Evolutionary conservation across 2,797 vertebrate genomes (phyloP), one percentile per base, ranked within the genome.

Genomic region (Philypnodon macrostomus): DNA sequence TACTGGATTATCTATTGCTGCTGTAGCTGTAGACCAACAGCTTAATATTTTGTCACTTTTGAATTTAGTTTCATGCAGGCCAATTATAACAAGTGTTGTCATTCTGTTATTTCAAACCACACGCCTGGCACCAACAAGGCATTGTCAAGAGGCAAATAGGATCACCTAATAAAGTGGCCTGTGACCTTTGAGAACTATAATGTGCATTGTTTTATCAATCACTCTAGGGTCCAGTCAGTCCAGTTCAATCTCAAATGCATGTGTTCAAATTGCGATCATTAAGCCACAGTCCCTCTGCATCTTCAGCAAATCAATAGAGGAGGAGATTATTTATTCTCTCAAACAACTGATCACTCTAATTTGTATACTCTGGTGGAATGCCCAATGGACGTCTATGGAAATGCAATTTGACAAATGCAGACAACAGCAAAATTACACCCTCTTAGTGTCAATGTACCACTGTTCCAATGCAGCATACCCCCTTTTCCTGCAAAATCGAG

Each of bases 261-360:
- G 14, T 41, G 36, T 63, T 24, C 45, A 47, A 47, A 18, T 32
- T 56, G 47, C 48, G 23, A 53, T 49, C 4, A 59, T 70, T 45
- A 51, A 56, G 27, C 36, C 23, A 46, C 48, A 56, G 58, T 60
- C 53, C 27, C 24, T n/a, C 36, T 52, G 46, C 13, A 26, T 60
- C 45, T 61, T 57, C 13, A 52, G 71, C 67, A 40, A 75, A 72
- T 74, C 69, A 54, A 72, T 64, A 37, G 27, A 39, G 60, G 38
- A 53, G 53, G 51, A 71, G 53, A 47, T 54, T 63, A 57, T 74
- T 75, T 56, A 63, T 74, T 62, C 58, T 75, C 70, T 67, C 54
- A 47, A 55, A 63, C 53, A 63, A 71, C 67, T 68, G 49, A 73
- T 80, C 57, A 71, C 59, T 75, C 53, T 59, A 40, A 31, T 47